Conservation (phyloP, 2,888 invertebrate species). For the Luperina nickerlii region DNA sequence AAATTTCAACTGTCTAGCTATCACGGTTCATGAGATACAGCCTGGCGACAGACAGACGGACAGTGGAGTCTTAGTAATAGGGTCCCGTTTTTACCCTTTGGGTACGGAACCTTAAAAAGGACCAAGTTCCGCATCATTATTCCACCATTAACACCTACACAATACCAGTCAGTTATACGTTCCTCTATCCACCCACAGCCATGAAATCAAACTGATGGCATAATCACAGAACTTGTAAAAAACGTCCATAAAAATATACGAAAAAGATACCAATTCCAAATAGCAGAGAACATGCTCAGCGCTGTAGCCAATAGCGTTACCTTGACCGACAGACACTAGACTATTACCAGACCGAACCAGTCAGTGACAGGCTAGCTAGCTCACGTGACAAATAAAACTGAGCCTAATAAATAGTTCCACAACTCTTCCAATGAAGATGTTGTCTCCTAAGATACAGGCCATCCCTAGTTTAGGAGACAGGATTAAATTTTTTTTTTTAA, state of each 20-base stretch:
- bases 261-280: constrained; percentile 2
- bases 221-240: background rate
- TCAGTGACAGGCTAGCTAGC: constrained; percentile 3
- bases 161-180: background rate
- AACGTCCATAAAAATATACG: background rate
- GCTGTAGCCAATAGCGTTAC: constrained; percentile 26
- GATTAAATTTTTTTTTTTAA: too few relatives aligned
- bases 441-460: too few relatives aligned
- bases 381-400: constrained; percentile 3
- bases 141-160: background rate
- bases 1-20: too few relatives aligned
- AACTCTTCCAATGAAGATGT: background rate
- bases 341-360: constrained; percentile 30
- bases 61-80: too few relatives aligned
- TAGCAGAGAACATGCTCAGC: constrained; percentile 21
- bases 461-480: too few relatives aligned
- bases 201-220: constrained; percentile 18
- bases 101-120: background rate
- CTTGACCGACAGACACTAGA: constrained; percentile 46
- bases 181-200: constrained; percentile 7
- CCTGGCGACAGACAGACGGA: too few relatives aligned
- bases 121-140: background rate
- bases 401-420: constrained; percentile 9
- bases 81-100: too few relatives aligned
- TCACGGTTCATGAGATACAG: too few relatives aligned